Percentiles rank a stretch among this genome's conserved stretches.
phyloP scores from a whole-genome alignment of 2,797 vertebrate genomes.

The Centroberyx gerrardi region DNA sequence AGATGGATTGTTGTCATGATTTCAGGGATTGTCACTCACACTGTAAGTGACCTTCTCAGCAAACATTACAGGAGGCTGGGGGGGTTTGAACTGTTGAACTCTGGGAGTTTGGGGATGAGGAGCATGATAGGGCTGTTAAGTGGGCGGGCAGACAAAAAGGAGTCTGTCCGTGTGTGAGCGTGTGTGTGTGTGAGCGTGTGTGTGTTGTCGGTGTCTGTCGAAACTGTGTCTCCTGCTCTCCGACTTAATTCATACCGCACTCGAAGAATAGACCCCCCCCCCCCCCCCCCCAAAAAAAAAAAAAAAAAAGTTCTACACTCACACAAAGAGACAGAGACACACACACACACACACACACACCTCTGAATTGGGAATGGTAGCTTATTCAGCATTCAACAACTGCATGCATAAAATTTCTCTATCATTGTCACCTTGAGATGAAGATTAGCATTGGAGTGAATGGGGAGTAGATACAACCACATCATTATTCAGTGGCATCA shows the following conservation, averaged over 20 bases:
- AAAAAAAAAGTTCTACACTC: too few relatives aligned
- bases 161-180: slow-evolving; percentile 11
- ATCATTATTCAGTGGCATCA: slow-evolving; percentile 71
- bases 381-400: slow-evolving; percentile 30
- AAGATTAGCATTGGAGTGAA: slow-evolving; percentile 69
- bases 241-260: not conserved
- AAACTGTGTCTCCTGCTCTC: not conserved
- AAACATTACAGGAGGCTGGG: slow-evolving; percentile 19
- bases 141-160: slow-evolving; percentile 6
- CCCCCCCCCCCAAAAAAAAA: too few relatives aligned
- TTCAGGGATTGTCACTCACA: slow-evolving; percentile 63
- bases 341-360: not conserved
- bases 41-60: slow-evolving; percentile 61
- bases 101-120: slow-evolving; percentile 27
- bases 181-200: slow-evolving; percentile 13
- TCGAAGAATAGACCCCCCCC: not conserved
- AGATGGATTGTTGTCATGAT: slow-evolving; percentile 58
- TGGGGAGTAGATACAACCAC: slow-evolving; percentile 49
- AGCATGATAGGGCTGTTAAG: not conserved
- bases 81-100: slow-evolving; percentile 61
- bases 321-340: too few relatives aligned
- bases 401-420: slow-evolving; percentile 41
- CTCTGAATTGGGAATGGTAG: slow-evolving; percentile 11
- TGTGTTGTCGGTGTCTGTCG: not conserved
- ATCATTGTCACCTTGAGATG: slow-evolving; percentile 70